Conservation (phyloP, 2,113 vertebrate species). For the Origma solitaria region DNA sequence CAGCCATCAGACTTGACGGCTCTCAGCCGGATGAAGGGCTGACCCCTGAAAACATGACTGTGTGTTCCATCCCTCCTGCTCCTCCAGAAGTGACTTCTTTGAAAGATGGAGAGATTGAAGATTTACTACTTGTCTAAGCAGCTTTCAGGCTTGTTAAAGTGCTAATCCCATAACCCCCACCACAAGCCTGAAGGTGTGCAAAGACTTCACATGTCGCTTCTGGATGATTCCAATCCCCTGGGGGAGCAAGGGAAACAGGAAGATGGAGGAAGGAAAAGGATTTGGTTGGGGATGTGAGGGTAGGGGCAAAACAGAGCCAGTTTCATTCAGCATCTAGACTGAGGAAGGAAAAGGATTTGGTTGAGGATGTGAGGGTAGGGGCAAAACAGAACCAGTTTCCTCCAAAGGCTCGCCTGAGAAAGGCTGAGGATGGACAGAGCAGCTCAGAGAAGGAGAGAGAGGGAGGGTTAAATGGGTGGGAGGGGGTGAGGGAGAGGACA, state of each 20-base stretch:
- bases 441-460: neutral
- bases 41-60: neutral
- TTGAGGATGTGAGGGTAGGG: neutral
- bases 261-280: neutral
- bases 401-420: neutral
- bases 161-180: slow-evolving; percentile 44
- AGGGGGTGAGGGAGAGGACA: neutral
- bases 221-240: neutral
- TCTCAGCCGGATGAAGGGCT: neutral
- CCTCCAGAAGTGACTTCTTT: slow-evolving; percentile 22
- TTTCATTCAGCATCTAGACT: too few species aligned
- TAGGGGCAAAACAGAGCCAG: neutral
- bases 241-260: neutral
- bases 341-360: neutral
- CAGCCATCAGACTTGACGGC: neutral
- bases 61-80: neutral
- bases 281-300: neutral
- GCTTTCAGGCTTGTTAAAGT: slow-evolving; percentile 43
- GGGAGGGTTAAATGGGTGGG: neutral
- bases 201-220: slow-evolving; percentile 11
- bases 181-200: neutral
- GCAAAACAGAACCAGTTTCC: neutral
- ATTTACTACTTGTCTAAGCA: slow-evolving; percentile 50
- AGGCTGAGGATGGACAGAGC: neutral
- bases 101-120: slow-evolving; percentile 44